Evolutionary conservation across 2,888 invertebrate species (phyloP), one percentile per base, ranked within the genome.

Genomic region (Nephrotoma appendiculata): DNA sequence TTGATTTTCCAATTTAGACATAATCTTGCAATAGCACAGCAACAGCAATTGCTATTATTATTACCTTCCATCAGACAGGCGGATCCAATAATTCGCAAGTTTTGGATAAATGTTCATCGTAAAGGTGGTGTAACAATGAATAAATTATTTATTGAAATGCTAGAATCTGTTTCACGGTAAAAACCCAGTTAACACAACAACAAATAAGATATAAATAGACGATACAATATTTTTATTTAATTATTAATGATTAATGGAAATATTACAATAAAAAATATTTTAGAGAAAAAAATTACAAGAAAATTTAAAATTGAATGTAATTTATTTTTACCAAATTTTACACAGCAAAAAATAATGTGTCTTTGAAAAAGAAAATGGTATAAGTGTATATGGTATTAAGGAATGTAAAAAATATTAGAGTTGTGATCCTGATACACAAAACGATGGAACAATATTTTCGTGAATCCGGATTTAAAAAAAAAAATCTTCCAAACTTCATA

Each of bases 61-160:
- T 92, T 98, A 92, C 98, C 98, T 7, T 95, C 97, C 86, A 92
- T 99, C 88, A 94, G 98, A 88, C 98, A 98, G 92, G 96, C 97
- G 1, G 98, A 98, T 92, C 95, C 96, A 88, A 95, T 97, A 86
- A 95, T 98, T 89, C 94, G 98, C 86, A 95, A 96, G 89, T 98
- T 97, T 92, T 99, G 99, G 99, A 94, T 96, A 83, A 94, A 93
- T 89, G 95, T 98, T 86, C 96, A 97, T 90, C 95, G 96, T 90
- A 97, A 97, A 88, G 96, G 97, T 5, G 95, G 96, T 90, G 96
- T 97, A 87, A 95, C 95, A 89, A 97, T 99, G 97, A 98, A 98
- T 93, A 98, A 98, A 92, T 94, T 99, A 86, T 98, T 99, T 92
- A 94, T 98, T 86, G 98, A 98, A 93, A 98, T 98, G 98, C 93